Evolutionary conservation across 2,888 invertebrate species (phyloP), one percentile per base, ranked within the genome.

Genomic region (Catonia carolina): DNA sequence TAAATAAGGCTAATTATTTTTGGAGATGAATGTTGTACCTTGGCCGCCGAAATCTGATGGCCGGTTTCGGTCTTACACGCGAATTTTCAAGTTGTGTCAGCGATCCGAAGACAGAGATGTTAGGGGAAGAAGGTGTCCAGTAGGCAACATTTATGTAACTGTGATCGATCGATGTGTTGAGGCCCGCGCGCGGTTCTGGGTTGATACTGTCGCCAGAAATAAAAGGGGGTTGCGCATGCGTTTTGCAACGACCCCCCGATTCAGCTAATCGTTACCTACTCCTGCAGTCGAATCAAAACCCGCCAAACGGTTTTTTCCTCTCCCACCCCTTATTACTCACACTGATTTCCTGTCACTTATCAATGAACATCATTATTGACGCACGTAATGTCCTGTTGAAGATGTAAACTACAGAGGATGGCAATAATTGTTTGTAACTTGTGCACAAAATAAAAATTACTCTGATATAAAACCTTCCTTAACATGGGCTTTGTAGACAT

Each of bases 221-320:
- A n/a, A 2, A 23, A 27, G 27, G 20, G 23, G 8, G 18, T 20
- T 15, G 20, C 45, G 45, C 45, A 45, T 45, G 45, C 45, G 45
- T 27, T 27, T 2, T 22, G 3, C 8, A 5, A 14, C 8, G n/a
- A 5, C 45, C 45, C 20, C 45, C 45, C 45, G 45, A 23, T 45
- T 23, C 10, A 27, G 45, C 45, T 45, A 45, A 45, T 23, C 23
- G 45, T 45, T 23, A 45, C 45, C 45, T 23, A 45, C 45, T 27
- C 45, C 23, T 22, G 23, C 45, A 45, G 22, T 45, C 45, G 45
- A 45, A 45, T 45, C 45, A 45, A 45, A 45, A 45, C 45, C 23
- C 45, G 23, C 45, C 10, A 41, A 41, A 12, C 41, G 41, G 2
- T 17, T 18, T 45, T 14, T 22, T 23, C 23, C 45, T 22, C 23